Evolutionary conservation across 2,113 vertebrate species (phyloP).

Genomic region (Phalacrocorax pelagicus): DNA sequence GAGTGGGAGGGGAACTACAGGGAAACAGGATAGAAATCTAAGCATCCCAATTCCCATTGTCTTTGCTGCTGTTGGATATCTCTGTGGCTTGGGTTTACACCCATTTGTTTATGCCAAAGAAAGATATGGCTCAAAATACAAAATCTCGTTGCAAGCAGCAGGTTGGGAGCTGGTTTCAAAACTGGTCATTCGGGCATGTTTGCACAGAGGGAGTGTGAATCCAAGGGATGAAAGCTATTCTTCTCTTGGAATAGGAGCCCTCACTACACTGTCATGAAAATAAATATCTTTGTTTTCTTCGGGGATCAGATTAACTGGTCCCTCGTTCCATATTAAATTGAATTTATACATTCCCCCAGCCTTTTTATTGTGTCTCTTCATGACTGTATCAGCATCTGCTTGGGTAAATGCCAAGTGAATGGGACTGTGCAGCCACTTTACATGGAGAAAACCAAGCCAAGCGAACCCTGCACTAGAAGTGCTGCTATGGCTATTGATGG

Average conservation of each 20-base stretch:
- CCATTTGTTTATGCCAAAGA: background rate
- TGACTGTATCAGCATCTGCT: constrained; percentile 48
- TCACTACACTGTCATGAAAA: background rate
- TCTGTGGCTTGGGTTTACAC: background rate
- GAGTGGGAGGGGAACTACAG: background rate
- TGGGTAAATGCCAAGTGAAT: background rate
- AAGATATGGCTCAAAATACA: background rate
- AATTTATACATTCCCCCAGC: background rate
- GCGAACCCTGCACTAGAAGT: background rate
- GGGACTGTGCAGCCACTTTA: background rate
- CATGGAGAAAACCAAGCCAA: background rate
- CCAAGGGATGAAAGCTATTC: background rate
- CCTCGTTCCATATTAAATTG: background rate
- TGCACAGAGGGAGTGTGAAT: background rate
- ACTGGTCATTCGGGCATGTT: background rate
- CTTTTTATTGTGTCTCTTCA: constrained; percentile 10
- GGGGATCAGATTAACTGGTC: constrained; percentile 1
- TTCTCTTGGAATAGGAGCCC: background rate
- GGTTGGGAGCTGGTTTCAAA: background rate
- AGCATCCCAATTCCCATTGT: background rate
- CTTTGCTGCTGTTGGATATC: background rate
- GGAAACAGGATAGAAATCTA: background rate
- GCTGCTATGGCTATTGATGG: background rate
- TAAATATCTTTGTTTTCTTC: background rate
- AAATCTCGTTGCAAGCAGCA: background rate